A percentile compares a stretch with the other conserved stretches of the same genome.
Conservation (phyloP, 2,888 invertebrate species). For the Phengaris arion region DNA sequence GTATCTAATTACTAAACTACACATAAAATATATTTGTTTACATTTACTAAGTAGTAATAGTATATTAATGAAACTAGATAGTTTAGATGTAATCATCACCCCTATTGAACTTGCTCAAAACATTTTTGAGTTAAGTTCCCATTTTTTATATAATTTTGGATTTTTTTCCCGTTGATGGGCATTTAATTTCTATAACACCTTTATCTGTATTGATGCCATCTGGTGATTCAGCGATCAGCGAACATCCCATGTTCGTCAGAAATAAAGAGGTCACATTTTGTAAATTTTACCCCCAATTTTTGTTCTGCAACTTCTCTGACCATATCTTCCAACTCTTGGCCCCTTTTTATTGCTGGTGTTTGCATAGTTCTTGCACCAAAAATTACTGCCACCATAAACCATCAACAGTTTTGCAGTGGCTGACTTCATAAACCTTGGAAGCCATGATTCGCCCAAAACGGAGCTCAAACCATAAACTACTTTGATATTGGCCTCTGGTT, state of each 20-base stretch:
- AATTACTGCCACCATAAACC: neutral
- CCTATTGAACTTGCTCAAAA: neutral
- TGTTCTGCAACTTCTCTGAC: neutral
- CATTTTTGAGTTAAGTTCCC: neutral
- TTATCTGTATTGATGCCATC: neutral
- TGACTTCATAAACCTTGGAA: neutral
- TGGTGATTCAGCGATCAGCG: neutral
- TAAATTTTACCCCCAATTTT: neutral
- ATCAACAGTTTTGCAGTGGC: neutral
- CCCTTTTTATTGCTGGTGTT: neutral
- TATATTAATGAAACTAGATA: no score
- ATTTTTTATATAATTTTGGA: neutral
- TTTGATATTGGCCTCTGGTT: neutral
- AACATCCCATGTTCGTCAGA: neutral
- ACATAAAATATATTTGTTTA: no score
- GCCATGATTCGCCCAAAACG: neutral
- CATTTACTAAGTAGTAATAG: no score
- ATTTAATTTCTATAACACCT: conserved; percentile 3
- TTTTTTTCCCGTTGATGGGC: neutral
- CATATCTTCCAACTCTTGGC: neutral
- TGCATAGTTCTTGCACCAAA: neutral
- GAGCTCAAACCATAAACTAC: neutral
- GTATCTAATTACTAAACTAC: no score
- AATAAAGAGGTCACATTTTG: neutral
- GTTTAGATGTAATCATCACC: no score